Percentiles rank a stretch among this genome's conserved stretches.
These are phyloP conservation scores for Pristiophorus japonicus DNA, from an alignment of 2,113 vertebrate genomes.

Conservation along the genomic window DNA sequence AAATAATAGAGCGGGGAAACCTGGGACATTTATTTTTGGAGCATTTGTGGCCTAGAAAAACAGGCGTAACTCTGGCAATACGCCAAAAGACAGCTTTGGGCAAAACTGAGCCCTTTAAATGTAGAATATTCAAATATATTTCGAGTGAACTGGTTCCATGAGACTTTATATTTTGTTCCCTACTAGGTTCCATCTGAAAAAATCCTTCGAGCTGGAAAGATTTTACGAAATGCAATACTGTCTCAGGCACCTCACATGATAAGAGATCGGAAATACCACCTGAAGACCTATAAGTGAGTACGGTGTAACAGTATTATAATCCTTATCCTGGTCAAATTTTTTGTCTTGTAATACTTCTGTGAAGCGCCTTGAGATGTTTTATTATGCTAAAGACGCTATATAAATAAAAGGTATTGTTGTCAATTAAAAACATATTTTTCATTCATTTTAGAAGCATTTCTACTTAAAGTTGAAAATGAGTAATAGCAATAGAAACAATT, in stretches of 20 bases:
- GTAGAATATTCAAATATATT: background rate
- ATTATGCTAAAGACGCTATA: no score
- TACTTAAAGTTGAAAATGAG: background rate
- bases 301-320: background rate
- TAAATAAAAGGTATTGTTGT: no score
- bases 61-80: no score
- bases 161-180: background rate
- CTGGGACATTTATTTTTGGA: no score
- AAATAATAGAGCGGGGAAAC: no score
- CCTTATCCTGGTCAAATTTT: background rate
- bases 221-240: conserved; percentile 79
- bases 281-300: conserved; percentile 87
- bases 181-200: conserved; percentile 88
- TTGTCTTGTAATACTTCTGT: no score
- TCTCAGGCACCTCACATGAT: conserved; percentile 91
- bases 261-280: conserved; percentile 92
- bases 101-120: no score
- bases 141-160: background rate
- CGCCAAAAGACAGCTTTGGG: no score
- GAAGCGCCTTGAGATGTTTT: no score
- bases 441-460: background rate
- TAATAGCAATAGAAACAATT: background rate
- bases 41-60: no score
- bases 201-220: conserved; percentile 81
- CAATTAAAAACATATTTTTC: background rate